Evolutionary conservation across 2,797 vertebrate species (phyloP), one percentile per base, ranked within the genome.

Genomic region (Meda fulgida): DNA sequence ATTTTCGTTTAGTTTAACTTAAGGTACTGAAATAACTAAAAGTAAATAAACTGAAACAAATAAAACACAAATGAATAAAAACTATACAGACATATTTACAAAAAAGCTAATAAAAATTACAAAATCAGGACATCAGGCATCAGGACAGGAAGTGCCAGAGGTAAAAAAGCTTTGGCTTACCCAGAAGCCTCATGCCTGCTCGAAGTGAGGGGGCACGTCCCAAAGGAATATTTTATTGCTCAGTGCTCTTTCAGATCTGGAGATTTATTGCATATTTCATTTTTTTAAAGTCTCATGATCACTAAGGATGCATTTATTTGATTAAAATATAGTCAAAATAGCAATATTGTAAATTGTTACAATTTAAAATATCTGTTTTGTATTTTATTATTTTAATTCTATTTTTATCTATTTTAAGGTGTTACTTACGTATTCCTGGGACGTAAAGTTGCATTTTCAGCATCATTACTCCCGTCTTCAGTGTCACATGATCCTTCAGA

Each of bases 41-140:
- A 31, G 2, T 11, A 21, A 51, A 51, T 51, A 31, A 73, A 73
- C 2, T 72, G 46, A 43, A 72, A 19, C 16, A 72, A 29, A 72
- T 46, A 26, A n/a, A 18, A 43, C 1, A 6, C 9, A 31, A 31
- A 31, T 29, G 1, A 38, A 38, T 69, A 69, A 38, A 69, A 38
- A 38, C 19, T n/a, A 40, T 7, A 69, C 23, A 38, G 10, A 40
- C 21, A 69, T 67, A 70, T 16, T 7, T 16, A 14, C n/a, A 70
- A 13, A 43, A 38, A 36, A 38, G 23, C 13, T 0, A 46, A 46
- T 46, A 19, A 36, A 10, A 23, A 69, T 7, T 0, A 43, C 6
- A 26, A 43, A n/a, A 46, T 26, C 13, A n/a, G n/a, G n/a, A n/a
- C n/a, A n/a, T n/a, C n/a, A n/a, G 67, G 72, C 77, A 85, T 85